A percentile compares a stretch with the other conserved stretches of the same genome.
phyloP scores from a whole-genome alignment of 2,113 vertebrate species.

The Tachuris rubrigastra region DNA sequence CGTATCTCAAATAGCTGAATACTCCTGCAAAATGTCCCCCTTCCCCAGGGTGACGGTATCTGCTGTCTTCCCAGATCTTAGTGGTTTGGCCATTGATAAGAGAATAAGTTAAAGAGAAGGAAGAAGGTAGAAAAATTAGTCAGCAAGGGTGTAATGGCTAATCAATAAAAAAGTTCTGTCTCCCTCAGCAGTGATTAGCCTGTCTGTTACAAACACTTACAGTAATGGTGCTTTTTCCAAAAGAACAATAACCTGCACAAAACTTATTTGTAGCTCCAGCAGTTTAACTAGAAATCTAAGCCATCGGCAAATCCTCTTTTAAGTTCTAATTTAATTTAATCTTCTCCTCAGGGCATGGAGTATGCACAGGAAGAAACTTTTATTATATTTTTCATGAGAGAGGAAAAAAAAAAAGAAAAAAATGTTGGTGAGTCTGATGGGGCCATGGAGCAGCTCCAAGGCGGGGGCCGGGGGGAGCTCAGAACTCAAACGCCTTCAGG shows the following conservation, averaged over 20 bases:
- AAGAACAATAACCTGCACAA: background rate
- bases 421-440: background rate
- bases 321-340: slow-evolving; percentile 45
- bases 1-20: background rate
- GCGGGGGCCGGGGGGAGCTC: background rate
- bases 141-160: background rate
- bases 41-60: background rate
- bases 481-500: background rate
- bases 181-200: background rate
- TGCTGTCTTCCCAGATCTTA: background rate
- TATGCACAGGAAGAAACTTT: slow-evolving; percentile 6
- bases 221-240: background rate
- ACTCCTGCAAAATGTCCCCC: background rate
- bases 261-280: background rate
- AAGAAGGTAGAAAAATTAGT: background rate
- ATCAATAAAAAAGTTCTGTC: background rate
- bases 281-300: slow-evolving; percentile 14
- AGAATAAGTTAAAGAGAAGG: background rate
- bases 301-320: background rate
- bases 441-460: background rate
- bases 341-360: background rate
- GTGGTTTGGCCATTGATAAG: background rate
- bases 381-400: background rate
- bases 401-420: background rate
- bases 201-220: background rate